These are phyloP conservation scores for Holacanthella duospinosa DNA, from an alignment of 2,888 invertebrate species.

Conservation along the genomic window DNA sequence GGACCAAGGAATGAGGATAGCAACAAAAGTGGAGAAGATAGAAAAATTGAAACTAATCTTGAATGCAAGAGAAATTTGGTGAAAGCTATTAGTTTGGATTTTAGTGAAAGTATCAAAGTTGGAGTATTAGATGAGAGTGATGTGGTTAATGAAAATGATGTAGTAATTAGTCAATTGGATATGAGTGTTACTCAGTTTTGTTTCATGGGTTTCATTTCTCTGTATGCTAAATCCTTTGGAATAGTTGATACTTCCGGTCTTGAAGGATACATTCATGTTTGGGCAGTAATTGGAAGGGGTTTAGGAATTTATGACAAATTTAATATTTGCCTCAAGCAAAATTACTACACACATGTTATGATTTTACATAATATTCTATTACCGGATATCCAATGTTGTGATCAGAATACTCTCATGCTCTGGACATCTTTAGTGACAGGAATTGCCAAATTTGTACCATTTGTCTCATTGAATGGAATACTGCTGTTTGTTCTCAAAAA, in stretches of 20 bases:
- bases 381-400: conserved; percentile 14
- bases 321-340: conserved; percentile 26
- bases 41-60: neutral
- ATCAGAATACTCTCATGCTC: conserved; percentile 15
- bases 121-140: neutral
- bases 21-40: neutral
- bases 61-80: conserved; percentile 7
- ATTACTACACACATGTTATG: conserved; percentile 7
- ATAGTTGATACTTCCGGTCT: conserved; percentile 14
- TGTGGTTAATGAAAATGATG: neutral
- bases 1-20: neutral
- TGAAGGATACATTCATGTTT: conserved; percentile 30
- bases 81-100: conserved; percentile 13
- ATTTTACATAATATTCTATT: conserved; percentile 25
- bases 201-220: conserved; percentile 64
- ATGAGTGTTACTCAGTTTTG: conserved; percentile 78
- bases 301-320: conserved; percentile 30
- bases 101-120: neutral
- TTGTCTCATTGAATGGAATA: conserved; percentile 18
- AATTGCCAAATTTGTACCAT: conserved; percentile 24
- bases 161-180: conserved; percentile 63
- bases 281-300: conserved; percentile 32
- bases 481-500: conserved; percentile 20
- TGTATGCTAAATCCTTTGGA: conserved; percentile 45
- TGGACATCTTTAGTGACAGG: conserved; percentile 25